phyloP scores from a whole-genome alignment of 53 echinoderm and acorn worm genomes.

The Luidia sarsii region DNA sequence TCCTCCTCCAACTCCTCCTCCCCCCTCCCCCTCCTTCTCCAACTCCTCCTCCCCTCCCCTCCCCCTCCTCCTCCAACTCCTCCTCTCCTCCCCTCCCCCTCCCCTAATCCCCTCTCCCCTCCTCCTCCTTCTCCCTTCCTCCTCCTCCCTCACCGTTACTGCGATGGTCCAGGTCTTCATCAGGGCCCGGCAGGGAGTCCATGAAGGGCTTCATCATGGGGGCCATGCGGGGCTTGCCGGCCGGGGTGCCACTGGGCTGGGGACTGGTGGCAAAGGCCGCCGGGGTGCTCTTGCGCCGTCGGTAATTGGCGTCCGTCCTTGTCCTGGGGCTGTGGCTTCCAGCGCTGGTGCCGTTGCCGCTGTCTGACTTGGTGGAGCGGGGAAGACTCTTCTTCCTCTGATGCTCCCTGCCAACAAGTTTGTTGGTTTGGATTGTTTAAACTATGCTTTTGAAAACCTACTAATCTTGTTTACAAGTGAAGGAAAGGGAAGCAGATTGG shows the following conservation, averaged over 20 bases:
- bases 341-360: background rate
- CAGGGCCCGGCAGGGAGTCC: constrained; percentile 64
- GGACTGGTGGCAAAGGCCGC: background rate
- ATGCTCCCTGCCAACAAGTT: background rate
- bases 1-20: too few species aligned
- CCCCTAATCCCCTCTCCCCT: too few species aligned
- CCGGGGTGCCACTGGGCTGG: background rate
- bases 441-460: too few species aligned
- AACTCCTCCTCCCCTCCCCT: too few species aligned
- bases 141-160: too few species aligned
- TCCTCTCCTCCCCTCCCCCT: too few species aligned
- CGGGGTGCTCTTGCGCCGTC: constrained; percentile 21
- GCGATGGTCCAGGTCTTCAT: background rate
- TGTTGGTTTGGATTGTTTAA: too few species aligned
- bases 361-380: constrained; percentile 34
- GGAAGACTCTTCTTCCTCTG: background rate
- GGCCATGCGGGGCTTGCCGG: constrained; percentile 25
- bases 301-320: background rate
- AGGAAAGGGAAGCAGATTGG: too few species aligned
- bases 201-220: constrained; percentile 82
- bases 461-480: too few species aligned
- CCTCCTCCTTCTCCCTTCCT: too few species aligned
- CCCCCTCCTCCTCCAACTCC: too few species aligned
- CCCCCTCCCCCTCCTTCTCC: too few species aligned
- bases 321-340: constrained; percentile 8